Percentiles rank a stretch among this genome's conserved stretches.
These are phyloP conservation scores for Paradoxurus hermaphroditus DNA, from an alignment of 2,113 vertebrate species.

Conservation along the genomic window DNA sequence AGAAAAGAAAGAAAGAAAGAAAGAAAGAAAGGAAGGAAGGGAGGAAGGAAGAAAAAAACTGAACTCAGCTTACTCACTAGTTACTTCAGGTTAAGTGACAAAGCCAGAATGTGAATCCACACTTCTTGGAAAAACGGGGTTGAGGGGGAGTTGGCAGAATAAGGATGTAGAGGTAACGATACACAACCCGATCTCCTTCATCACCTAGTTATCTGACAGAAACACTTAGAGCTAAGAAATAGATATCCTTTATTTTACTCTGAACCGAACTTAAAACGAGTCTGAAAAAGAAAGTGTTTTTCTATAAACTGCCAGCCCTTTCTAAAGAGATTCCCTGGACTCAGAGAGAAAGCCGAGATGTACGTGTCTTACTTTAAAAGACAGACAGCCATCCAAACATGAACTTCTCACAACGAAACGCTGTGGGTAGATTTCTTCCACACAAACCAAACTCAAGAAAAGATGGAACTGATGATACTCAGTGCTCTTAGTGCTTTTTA, in stretches of 20 bases:
- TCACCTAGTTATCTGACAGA: not conserved
- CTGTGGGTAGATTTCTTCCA: not conserved
- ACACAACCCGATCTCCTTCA: not conserved
- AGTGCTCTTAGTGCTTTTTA: not conserved
- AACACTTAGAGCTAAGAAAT: not conserved
- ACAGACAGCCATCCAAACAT: not conserved
- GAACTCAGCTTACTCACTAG: not conserved
- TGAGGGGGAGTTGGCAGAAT: not conserved
- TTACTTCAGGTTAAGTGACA: not conserved
- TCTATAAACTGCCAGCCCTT: not conserved
- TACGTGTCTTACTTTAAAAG: not conserved
- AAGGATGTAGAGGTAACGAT: not conserved
- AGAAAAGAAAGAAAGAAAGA: too few species aligned
- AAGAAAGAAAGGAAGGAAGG: too few species aligned
- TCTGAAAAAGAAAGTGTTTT: not conserved
- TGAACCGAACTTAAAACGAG: not conserved
- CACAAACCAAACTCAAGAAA: not conserved
- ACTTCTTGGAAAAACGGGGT: not conserved
- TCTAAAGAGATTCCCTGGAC: not conserved
- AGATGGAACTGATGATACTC: not conserved
- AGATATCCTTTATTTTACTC: not conserved
- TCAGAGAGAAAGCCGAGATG: not conserved
- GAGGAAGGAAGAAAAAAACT: not conserved
- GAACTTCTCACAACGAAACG: not conserved
- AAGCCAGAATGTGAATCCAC: not conserved